A percentile compares a stretch with the other conserved stretches of the same genome.
Evolutionary conservation across 2,888 invertebrate genomes (phyloP).

Genomic region (Leptopilina drosophilae): DNA sequence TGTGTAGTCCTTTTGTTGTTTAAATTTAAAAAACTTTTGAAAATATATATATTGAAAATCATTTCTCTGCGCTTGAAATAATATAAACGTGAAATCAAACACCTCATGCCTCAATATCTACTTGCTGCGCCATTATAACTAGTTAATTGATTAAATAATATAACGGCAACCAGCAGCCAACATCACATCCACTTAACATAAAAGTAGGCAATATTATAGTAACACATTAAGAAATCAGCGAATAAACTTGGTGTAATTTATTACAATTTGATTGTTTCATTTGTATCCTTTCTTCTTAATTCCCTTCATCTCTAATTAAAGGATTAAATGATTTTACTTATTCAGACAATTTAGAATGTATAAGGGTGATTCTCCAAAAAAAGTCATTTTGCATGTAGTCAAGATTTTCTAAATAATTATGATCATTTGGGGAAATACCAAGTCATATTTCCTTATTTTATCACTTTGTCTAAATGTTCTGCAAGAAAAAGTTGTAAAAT

Average conservation of each 20-base stretch:
- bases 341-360: too few species aligned
- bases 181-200: conserved; percentile 70
- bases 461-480: too few species aligned
- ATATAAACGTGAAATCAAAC: conserved; percentile 59
- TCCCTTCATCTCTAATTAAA: conserved; percentile 30
- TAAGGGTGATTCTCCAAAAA: too few species aligned
- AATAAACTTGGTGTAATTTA: conserved; percentile 74
- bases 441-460: too few species aligned
- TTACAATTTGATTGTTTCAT: conserved; percentile 69
- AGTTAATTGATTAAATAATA: conserved; percentile 58
- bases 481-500: too few species aligned
- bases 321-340: too few species aligned
- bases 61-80: conserved; percentile 23
- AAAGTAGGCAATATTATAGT: conserved; percentile 68
- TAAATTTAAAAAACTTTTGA: background rate
- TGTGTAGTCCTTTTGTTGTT: background rate
- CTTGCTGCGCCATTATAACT: conserved; percentile 60
- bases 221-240: conserved; percentile 69
- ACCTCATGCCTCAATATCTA: conserved; percentile 60
- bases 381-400: too few species aligned
- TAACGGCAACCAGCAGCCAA: conserved; percentile 71
- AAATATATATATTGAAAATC: conserved; percentile 6
- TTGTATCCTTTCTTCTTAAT: conserved; percentile 53
- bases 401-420: too few species aligned
- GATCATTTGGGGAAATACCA: too few species aligned